Base-by-base conservation (phyloP, 2,888 invertebrate genomes). In the Actias luna region DNA sequence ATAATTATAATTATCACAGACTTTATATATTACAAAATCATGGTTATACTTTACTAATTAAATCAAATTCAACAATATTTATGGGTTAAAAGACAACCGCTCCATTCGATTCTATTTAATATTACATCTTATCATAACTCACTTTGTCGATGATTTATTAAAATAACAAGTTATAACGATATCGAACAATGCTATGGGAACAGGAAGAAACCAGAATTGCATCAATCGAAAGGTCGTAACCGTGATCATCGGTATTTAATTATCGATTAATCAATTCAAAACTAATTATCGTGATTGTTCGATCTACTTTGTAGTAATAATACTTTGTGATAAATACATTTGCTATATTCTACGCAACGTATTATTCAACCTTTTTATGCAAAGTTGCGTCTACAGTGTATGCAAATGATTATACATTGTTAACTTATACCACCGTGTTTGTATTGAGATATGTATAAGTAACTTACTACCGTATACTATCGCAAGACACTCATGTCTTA, bases 131-230 rank as follows among this genome's bases (percentile, higher is more conserved):
- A 46, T 25, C 12, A 50, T 50, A 50, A 22, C 4, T 18, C 18
- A 8, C 5, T 42, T 42, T 8, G 25, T 50, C 16, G 22, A 25
- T 50, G 8, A 25, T 12, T 22, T 12, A 22, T 22, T 22, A 12
- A 50, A 12, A 22, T 2, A 50, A 25, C 4, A 50, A 50, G 12
- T 10, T 3, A 50, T 50, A 25, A 50, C 12, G 14, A 25, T 25
- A 4, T 25, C 25, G 12, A 22, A 25, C 46, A 50, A 50, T 50
- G 46, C 46, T 22, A 46, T 22, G 10, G 46, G 10, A 46, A 46
- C 22, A 50, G 46, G 46, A 50, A 50, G 46, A 50, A 25, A 50
- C 25, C 12, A 25, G 46, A 50, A 50, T 50, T 50, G 46, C 46
- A 50, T 50, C 12, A 25, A 25, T 50, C 25, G 22, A 12, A 50